Conservation (phyloP, 2,113 vertebrate genomes). For the Toxotes jaculatrix region DNA sequence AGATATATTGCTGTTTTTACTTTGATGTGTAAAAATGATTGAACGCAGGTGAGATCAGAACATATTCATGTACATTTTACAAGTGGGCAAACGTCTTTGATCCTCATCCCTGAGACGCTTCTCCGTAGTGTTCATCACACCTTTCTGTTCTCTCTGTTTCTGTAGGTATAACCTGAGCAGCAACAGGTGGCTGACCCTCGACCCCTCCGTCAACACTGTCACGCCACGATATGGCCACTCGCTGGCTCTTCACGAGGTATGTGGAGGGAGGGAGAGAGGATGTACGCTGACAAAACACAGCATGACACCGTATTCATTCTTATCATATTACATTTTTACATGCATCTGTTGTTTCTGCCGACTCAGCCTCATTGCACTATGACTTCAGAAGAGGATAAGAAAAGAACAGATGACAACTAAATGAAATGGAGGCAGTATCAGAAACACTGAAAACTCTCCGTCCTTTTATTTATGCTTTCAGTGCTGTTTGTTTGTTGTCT, state of each 20-base stretch:
- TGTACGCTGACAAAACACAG: neutral
- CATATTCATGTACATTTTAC: no score
- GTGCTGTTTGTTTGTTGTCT: constrained; percentile 27
- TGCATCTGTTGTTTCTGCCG: neutral
- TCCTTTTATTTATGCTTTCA: constrained; percentile 21
- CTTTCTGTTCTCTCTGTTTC: constrained; percentile 4
- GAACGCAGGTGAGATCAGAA: no score
- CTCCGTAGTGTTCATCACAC: neutral
- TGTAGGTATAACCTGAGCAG: constrained; percentile 90
- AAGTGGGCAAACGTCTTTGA: no score
- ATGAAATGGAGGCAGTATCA: neutral
- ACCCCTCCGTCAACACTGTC: constrained; percentile 87
- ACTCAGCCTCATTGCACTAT: neutral
- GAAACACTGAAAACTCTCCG: neutral
- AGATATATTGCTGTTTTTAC: neutral
- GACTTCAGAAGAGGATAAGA: neutral
- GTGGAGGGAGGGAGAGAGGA: neutral
- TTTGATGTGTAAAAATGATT: neutral
- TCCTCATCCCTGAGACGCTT: neutral
- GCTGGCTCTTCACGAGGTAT: constrained; percentile 89
- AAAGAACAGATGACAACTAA: constrained; percentile 1
- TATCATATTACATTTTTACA: neutral
- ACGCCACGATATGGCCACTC: constrained; percentile 95
- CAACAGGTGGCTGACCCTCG: constrained; percentile 89
- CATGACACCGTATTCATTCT: neutral